A percentile compares a stretch with the other conserved stretches of the same genome.
phyloP scores from a whole-genome alignment of 2,113 vertebrate genomes.

The Gulo gulo region DNA sequence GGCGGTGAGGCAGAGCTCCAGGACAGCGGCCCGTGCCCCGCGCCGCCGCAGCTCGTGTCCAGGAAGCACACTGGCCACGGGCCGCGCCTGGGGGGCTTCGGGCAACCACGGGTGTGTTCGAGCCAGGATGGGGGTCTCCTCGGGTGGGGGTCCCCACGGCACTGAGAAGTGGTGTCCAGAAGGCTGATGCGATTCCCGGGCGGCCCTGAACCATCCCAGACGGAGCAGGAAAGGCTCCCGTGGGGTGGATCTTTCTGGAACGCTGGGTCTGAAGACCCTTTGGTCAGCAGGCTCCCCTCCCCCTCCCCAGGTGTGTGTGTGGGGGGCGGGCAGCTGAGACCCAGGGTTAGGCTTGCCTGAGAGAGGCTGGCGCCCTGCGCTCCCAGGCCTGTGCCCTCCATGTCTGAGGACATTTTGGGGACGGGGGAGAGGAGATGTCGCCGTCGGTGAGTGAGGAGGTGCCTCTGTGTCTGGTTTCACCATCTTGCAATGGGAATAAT shows the following conservation, averaged over 20 bases:
- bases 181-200: background rate
- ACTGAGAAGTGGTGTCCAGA: no score
- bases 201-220: rapidly evolving
- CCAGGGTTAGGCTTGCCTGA: background rate
- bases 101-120: rapidly evolving
- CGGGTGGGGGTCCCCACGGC: background rate
- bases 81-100: background rate
- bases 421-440: background rate
- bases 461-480: background rate
- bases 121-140: no score
- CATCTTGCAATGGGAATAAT: background rate
- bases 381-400: background rate
- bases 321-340: background rate
- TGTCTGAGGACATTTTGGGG: background rate
- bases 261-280: background rate
- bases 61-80: background rate
- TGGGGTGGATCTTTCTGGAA: background rate
- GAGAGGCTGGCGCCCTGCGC: background rate
- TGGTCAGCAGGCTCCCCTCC: background rate
- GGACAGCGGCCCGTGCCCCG: rapidly evolving
- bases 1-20: background rate
- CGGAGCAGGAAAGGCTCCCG: background rate
- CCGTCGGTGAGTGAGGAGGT: background rate
- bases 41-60: rapidly evolving
- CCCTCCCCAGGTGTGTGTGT: background rate